phyloP scores from a whole-genome alignment of 2,113 vertebrate species.

The Epinephelus fuscoguttatus region DNA sequence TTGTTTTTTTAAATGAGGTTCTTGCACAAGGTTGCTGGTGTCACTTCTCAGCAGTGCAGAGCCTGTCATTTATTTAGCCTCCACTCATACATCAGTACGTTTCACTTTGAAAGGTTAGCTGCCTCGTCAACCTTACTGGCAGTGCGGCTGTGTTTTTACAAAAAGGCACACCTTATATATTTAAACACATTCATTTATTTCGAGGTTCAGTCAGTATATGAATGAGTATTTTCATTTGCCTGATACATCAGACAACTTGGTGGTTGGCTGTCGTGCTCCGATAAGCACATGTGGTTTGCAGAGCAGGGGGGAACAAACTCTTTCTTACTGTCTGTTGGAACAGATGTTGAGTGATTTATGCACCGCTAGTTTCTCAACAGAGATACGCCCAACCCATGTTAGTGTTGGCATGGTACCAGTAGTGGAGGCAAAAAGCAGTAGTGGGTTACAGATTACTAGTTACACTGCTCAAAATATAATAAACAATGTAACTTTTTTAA shows the following conservation, averaged over 20 bases:
- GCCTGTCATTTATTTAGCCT: conserved; percentile 12
- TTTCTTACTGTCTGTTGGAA: conserved; percentile 30
- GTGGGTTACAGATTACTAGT: too few species aligned
- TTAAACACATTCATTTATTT: neutral
- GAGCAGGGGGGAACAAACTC: conserved; percentile 14
- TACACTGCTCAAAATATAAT: too few species aligned
- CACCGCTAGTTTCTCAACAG: conserved; percentile 24
- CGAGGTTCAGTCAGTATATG: neutral
- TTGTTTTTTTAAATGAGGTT: conserved; percentile 6
- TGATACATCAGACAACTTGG: conserved; percentile 16
- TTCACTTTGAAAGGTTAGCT: conserved; percentile 26
- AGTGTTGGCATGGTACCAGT: neutral
- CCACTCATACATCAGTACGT: neutral
- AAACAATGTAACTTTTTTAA: too few species aligned
- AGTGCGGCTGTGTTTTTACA: neutral
- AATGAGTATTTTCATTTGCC: conserved; percentile 11
- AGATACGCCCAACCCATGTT: conserved; percentile 20
- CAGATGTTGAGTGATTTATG: conserved; percentile 63
- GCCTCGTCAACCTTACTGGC: neutral
- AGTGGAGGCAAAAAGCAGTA: neutral
- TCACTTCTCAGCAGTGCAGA: neutral
- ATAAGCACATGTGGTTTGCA: conserved; percentile 32
- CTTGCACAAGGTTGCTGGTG: neutral
- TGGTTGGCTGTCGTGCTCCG: conserved; percentile 19
- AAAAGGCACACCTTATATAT: neutral